Conservation (phyloP, 2,888 invertebrate species). For the Arrhopalites spinosus region DNA sequence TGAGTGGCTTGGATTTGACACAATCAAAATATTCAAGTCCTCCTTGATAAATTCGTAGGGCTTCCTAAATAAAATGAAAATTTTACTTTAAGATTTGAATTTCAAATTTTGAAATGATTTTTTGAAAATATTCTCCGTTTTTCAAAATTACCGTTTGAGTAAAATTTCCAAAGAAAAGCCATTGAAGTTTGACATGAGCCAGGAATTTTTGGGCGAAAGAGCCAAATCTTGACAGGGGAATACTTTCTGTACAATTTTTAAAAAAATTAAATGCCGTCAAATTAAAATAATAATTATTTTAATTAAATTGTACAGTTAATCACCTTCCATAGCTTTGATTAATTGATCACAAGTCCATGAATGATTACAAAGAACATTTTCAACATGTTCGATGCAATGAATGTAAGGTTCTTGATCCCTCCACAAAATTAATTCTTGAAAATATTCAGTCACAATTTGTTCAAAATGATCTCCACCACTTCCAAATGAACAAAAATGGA, state of each 20-base stretch:
- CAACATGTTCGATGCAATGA: conserved; percentile 70
- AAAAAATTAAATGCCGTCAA: background rate
- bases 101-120: too few relatives aligned
- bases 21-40: conserved; percentile 17
- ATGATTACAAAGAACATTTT: conserved; percentile 76
- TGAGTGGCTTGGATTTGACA: background rate
- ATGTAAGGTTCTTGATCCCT: conserved; percentile 7
- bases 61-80: conserved; percentile 18
- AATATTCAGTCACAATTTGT: background rate
- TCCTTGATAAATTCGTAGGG: background rate
- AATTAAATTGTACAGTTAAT: background rate
- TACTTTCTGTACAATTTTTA: conserved; percentile 63
- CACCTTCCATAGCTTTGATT: conserved; percentile 73
- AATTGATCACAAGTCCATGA: conserved; percentile 89
- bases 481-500: conserved; percentile 20
- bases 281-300: too few relatives aligned
- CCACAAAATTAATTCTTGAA: background rate
- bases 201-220: conserved; percentile 79
- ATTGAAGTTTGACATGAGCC: conserved; percentile 82
- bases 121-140: too few relatives aligned
- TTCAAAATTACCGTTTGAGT: conserved; percentile 11
- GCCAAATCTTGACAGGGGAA: conserved; percentile 76
- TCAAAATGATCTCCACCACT: conserved; percentile 17
- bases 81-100: too few relatives aligned
- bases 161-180: conserved; percentile 85